phyloP scores from a whole-genome alignment of 37 sponge, comb jelly and placozoan genomes.

The Eunapius fragilis region DNA sequence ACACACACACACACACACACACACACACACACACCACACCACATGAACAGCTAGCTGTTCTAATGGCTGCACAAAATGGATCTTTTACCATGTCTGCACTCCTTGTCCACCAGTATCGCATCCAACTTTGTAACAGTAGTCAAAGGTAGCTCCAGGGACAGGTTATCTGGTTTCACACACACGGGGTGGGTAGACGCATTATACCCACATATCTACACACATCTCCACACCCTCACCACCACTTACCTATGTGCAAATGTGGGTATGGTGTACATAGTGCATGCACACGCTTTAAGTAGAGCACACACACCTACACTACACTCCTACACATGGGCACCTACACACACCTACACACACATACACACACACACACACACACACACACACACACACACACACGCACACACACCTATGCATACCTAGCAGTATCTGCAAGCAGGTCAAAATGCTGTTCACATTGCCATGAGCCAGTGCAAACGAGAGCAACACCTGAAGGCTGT shows the following conservation, averaged over 20 bases:
- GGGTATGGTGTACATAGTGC: background rate
- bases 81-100: conserved; percentile 35
- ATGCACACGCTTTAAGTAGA: background rate
- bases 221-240: background rate
- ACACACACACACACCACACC: no score
- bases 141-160: conserved; percentile 23
- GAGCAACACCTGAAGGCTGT: conserved; percentile 43
- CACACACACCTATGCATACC: conserved; percentile 26
- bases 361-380: no score
- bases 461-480: conserved; percentile 70
- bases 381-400: background rate
- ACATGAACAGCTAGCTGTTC: background rate
- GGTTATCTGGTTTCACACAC: conserved; percentile 35
- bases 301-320: background rate
- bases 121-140: conserved; percentile 35
- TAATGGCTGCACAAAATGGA: background rate
- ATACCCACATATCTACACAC: background rate
- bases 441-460: conserved; percentile 67
- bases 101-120: conserved; percentile 25
- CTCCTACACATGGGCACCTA: background rate
- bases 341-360: no score
- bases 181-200: background rate
- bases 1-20: no score
- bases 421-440: conserved; percentile 45
- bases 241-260: no score